These are phyloP conservation scores for Cyclargus thomasi DNA, from an alignment of 1,140 invertebrate genomes.

Conservation along the genomic window DNA sequence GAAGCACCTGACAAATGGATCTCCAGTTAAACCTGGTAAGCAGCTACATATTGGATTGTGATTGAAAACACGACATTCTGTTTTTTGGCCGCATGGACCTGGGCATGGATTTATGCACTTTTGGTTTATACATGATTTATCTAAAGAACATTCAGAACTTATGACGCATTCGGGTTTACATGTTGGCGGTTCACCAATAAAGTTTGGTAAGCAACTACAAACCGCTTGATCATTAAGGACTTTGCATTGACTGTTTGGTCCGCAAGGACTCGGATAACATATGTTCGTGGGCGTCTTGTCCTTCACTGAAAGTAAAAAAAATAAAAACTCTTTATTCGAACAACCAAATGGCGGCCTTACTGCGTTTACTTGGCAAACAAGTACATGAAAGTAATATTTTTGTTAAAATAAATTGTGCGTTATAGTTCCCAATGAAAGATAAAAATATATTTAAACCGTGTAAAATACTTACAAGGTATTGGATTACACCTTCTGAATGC, in stretches of 20 bases:
- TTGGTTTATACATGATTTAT: conserved; percentile 79
- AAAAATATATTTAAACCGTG: conserved; percentile 19
- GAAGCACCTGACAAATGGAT: conserved; percentile 76
- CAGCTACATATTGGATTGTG: conserved; percentile 80
- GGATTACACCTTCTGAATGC: conserved; percentile 77
- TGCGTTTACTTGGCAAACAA: too few relatives aligned
- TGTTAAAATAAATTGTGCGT: too few relatives aligned
- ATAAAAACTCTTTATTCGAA: too few relatives aligned
- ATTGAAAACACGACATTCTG: conserved; percentile 79
- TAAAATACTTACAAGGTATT: conserved; percentile 60
- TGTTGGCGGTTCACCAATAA: conserved; percentile 78
- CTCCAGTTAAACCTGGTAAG: conserved; percentile 69
- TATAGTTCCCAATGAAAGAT: too few relatives aligned
- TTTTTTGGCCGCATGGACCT: conserved; percentile 79
- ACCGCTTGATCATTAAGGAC: conserved; percentile 72
- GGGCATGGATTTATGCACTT: conserved; percentile 82
- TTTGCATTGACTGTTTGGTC: conserved; percentile 80
- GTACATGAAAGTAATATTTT: conserved; percentile 52
- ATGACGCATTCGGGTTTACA: conserved; percentile 80
- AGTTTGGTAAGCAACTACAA: conserved; percentile 79
- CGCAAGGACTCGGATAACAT: conserved; percentile 80
- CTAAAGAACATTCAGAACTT: conserved; percentile 78
- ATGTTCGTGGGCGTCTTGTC: conserved; percentile 69
- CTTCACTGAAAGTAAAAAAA: conserved; percentile 64
- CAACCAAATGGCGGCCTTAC: too few relatives aligned